Conservation (phyloP, 2,113 vertebrate species). For the Indri indri region DNA sequence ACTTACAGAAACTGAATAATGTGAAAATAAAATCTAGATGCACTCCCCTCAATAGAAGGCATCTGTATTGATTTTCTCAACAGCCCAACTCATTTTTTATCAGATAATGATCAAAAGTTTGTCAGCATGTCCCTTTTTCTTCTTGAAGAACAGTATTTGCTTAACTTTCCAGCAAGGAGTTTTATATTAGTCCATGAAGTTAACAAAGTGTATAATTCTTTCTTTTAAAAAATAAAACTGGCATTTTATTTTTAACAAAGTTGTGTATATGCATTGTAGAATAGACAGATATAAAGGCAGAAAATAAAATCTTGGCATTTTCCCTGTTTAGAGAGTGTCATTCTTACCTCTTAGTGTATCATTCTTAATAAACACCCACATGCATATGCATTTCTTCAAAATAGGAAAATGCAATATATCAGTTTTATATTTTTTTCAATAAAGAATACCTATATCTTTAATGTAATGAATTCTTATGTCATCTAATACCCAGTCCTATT, state of each 20-base stretch:
- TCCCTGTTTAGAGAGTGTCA: background rate
- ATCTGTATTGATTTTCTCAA: background rate
- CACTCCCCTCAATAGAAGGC: background rate
- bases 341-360: background rate
- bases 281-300: background rate
- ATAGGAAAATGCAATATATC: background rate
- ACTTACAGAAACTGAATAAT: background rate
- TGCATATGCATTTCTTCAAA: background rate
- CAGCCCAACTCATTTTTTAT: background rate
- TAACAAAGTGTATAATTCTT: background rate
- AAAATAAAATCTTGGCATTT: background rate
- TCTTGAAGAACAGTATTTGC: background rate
- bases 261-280: background rate
- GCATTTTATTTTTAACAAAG: background rate
- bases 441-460: background rate
- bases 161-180: background rate
- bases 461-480: background rate
- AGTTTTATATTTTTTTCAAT: background rate
- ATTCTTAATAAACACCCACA: background rate
- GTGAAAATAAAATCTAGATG: background rate
- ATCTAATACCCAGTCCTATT: background rate
- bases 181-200: background rate
- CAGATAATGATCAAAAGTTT: background rate
- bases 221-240: background rate
- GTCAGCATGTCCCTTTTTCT: background rate